phyloP scores from a whole-genome alignment of 2,888 invertebrate species.

The Oscheius onirici region DNA sequence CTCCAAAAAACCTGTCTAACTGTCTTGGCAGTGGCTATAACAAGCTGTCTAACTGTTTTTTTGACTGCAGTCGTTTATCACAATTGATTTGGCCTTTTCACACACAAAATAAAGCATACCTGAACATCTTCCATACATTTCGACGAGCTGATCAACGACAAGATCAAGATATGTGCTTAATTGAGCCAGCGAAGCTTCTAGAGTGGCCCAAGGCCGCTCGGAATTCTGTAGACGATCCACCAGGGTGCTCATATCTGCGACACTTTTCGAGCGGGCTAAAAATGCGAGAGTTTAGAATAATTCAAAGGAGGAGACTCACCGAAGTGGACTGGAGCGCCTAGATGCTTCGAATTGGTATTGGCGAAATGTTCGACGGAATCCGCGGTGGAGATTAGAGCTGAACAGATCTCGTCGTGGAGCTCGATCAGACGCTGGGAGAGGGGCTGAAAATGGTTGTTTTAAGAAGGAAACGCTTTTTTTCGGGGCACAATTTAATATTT shows the following conservation, averaged over 20 bases:
- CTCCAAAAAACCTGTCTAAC: too few species aligned
- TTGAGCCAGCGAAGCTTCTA: constrained; percentile 32
- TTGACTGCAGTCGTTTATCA: too few species aligned
- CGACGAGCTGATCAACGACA: constrained; percentile 21
- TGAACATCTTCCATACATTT: constrained; percentile 16
- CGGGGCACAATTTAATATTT: too few species aligned
- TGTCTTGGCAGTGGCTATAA: too few species aligned
- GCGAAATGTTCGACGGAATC: constrained; percentile 11
- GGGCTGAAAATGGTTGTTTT: constrained; percentile 21
- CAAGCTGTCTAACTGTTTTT: too few species aligned
- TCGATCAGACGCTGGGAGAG: constrained; percentile 11
- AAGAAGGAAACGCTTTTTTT: too few species aligned
- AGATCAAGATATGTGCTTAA: constrained; percentile 32
- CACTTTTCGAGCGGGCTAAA: constrained; percentile 33
- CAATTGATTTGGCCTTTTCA: too few species aligned
- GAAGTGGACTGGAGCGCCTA: constrained; percentile 5
- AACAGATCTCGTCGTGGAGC: constrained; percentile 21
- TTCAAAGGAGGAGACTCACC: background rate
- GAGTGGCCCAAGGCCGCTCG: constrained; percentile 34
- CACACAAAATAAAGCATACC: too few species aligned
- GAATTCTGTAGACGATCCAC: constrained; percentile 23
- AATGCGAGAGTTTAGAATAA: background rate
- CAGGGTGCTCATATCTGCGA: constrained; percentile 34
- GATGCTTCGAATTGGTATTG: constrained; percentile 11
- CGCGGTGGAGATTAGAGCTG: constrained; percentile 4